Percentiles rank a stretch among this genome's conserved stretches.
These are phyloP conservation scores for Macroramphosus scolopax DNA, from an alignment of 2,797 vertebrate species.

Conservation along the genomic window DNA sequence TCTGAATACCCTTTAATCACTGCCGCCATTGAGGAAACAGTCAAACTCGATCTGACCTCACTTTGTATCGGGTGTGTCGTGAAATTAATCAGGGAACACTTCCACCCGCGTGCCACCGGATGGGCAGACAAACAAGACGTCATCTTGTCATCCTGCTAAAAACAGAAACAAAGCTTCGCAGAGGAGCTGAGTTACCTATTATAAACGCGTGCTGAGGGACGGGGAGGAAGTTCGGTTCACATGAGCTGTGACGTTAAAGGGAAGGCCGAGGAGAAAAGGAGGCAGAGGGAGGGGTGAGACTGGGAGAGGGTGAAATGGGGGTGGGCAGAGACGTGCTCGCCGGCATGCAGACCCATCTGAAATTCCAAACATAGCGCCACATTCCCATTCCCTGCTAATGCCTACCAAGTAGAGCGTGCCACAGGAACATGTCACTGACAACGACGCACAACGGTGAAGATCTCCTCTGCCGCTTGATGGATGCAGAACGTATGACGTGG, in stretches of 20 bases:
- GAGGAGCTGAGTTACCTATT: conserved; percentile 16
- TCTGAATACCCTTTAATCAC: too few species aligned
- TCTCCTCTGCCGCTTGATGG: conserved; percentile 22
- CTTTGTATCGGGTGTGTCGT: conserved; percentile 50
- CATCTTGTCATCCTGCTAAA: conserved; percentile 39
- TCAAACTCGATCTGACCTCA: too few species aligned
- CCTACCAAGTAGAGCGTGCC: conserved; percentile 44
- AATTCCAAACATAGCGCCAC: conserved; percentile 75
- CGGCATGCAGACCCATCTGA: conserved; percentile 61
- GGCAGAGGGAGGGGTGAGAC: conserved; percentile 17
- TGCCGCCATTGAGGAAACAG: too few species aligned
- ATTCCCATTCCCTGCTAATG: conserved; percentile 59
- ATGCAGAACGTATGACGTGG: conserved; percentile 4
- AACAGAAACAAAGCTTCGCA: conserved; percentile 42
- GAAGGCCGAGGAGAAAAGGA: conserved; percentile 9
- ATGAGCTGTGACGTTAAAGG: conserved; percentile 22
- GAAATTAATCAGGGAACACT: conserved; percentile 65
- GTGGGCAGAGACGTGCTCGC: conserved; percentile 64
- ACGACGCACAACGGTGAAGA: conserved; percentile 41
- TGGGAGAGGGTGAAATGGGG: conserved; percentile 22
- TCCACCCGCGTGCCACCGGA: conserved; percentile 64
- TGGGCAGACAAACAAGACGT: conserved; percentile 43
- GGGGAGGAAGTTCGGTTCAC: conserved; percentile 48
- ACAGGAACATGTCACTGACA: conserved; percentile 50
- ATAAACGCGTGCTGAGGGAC: conserved; percentile 38